Evolutionary conservation across 2,888 invertebrate species (phyloP), one percentile per base, ranked within the genome.

Genomic region (Galerucella nymphaeae): DNA sequence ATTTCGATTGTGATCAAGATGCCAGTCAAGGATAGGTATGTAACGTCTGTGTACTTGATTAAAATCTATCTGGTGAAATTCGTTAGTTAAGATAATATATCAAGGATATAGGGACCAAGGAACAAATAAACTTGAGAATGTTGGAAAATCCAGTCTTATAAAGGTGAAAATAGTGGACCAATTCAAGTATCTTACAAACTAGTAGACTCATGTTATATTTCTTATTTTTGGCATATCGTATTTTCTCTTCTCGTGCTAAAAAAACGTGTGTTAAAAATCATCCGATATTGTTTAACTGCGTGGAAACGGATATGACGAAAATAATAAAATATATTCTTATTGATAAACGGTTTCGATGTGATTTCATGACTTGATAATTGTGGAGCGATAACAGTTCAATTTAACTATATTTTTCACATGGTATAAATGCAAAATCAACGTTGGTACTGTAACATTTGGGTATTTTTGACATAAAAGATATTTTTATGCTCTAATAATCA

Each of bases 1-100:
- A 10, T 18, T 18, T 53, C 16, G 18, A 53, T 53, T 53, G 18
- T 18, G 16, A 53, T 53, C 18, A 53, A 53, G 48, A 16, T 18
- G 53, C 53, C 53, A 53, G 53, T 53, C 53, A 53, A 53, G 53
- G 53, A 53, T 53, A n/a, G n/a, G n/a, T n/a, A 53, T 53, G 16
- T 53, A 53, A 53, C 9, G 53, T 16, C 18, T 53, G 16, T 53
- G 10, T 53, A 53, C 18, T 53, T 53, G 53, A 10, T 48, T 48
- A 45, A 45, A 2, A 2, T 6, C 16, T 50, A 5, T 53, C 11
- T 53, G 53, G 16, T 53, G 10, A 16, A 50, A 50, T n/a, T 50
- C 8, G 50, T 16, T 45, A 45, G 45, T 13, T 13, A 45, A 45
- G 45, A 11, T 13, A 45, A 45, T 45, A 45, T 13, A 13, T 38